Percentiles rank a stretch among this genome's conserved stretches.
phyloP scores from a whole-genome alignment of 1,140 invertebrate species.

The Andricus grossulariae region DNA sequence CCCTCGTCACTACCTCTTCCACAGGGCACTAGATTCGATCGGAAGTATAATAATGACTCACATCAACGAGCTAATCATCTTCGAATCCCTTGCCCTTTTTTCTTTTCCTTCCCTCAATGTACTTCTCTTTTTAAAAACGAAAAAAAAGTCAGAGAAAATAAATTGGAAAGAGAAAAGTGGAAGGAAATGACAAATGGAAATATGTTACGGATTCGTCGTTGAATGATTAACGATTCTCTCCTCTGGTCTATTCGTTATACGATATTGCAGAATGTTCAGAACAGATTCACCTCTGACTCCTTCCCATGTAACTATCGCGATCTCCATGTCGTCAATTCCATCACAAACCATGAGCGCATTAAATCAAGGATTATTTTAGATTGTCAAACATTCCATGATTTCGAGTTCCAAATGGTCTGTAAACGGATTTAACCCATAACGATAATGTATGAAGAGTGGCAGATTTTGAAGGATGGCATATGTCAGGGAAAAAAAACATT shows the following conservation, averaged over 20 bases:
- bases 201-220: conserved; percentile 39
- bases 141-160: conserved; percentile 32
- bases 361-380: conserved; percentile 25
- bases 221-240: conserved; percentile 47
- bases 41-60: conserved; percentile 9
- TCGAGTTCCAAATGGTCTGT: conserved; percentile 3
- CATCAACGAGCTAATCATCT: conserved; percentile 30
- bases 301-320: conserved; percentile 2
- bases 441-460: too few relatives aligned
- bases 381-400: conserved; percentile 20
- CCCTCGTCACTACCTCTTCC: conserved; percentile 8
- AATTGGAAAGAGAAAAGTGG: conserved; percentile 33
- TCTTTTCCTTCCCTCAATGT: conserved; percentile 9
- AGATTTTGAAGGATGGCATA: not conserved
- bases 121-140: conserved; percentile 27
- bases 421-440: not conserved
- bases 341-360: conserved; percentile 26
- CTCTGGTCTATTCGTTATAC: conserved; percentile 38
- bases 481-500: not conserved
- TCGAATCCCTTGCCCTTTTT: conserved; percentile 33
- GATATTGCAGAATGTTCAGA: conserved; percentile 7
- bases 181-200: conserved; percentile 45
- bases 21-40: conserved; percentile 12
- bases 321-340: conserved; percentile 25
- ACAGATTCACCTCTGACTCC: not conserved